Percentiles rank a stretch among this genome's conserved stretches.
phyloP scores from a whole-genome alignment of 2,113 vertebrate species.

The Baryphthengus martii region DNA sequence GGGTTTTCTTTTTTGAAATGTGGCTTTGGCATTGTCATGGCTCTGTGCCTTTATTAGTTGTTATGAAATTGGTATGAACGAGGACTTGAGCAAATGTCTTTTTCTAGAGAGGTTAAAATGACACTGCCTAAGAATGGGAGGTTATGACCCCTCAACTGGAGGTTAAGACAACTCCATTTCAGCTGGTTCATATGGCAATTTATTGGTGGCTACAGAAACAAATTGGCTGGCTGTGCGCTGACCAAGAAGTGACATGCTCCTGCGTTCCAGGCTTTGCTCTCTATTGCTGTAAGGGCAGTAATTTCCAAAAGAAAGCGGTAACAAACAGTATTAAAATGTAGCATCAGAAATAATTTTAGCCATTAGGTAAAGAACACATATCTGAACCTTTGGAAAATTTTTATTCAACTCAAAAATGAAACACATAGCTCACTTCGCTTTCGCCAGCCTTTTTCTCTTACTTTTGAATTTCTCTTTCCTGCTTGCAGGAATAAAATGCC shows the following conservation, averaged over 20 bases:
- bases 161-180: background rate
- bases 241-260: rapidly evolving
- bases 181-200: background rate
- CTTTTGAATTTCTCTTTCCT: background rate
- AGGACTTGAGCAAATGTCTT: background rate
- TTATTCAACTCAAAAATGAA: background rate
- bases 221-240: background rate
- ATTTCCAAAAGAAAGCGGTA: background rate
- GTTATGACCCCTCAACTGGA: background rate
- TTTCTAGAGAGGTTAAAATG: background rate
- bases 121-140: background rate
- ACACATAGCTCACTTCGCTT: background rate
- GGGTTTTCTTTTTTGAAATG: background rate
- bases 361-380: background rate
- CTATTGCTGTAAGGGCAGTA: background rate
- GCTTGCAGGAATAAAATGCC: background rate
- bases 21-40: background rate
- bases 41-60: background rate
- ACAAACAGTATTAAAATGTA: background rate
- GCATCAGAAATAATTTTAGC: background rate
- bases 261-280: background rate
- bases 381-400: background rate
- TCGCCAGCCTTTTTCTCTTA: background rate
- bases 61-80: background rate
- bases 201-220: background rate